phyloP scores from a whole-genome alignment of 2,113 vertebrate genomes.

The Oncorhynchus gorbuscha region DNA sequence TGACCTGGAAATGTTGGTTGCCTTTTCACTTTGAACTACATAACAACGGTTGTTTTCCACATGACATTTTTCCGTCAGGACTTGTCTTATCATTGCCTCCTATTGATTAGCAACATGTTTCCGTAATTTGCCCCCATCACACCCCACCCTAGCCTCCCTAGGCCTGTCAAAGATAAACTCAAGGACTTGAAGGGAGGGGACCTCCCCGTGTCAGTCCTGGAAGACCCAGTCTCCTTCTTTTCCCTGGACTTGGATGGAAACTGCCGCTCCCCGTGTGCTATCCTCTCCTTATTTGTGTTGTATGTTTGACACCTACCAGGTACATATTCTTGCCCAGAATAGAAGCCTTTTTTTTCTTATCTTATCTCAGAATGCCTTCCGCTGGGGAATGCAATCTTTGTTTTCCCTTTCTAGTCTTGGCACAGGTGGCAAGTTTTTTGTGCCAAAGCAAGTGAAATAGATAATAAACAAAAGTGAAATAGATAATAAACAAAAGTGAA shows the following conservation, averaged over 20 bases:
- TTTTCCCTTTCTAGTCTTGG: not conserved
- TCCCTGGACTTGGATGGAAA: too few relatives aligned
- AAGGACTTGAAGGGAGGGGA: not conserved
- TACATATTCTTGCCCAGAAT: not conserved
- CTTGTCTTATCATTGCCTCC: not conserved
- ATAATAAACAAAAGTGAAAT: too few relatives aligned
- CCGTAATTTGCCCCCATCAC: not conserved
- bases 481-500: too few relatives aligned
- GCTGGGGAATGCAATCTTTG: too few relatives aligned
- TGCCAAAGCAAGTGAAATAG: too few relatives aligned
- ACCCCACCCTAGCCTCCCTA: not conserved
- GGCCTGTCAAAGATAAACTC: not conserved
- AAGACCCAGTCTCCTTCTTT: too few relatives aligned
- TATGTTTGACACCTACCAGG: not conserved
- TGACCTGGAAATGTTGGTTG: not conserved
- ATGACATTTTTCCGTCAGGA: not conserved
- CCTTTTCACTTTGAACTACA: not conserved
- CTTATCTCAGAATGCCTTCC: constrained; percentile 3
- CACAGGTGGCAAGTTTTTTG: not conserved
- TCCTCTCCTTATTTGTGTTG: too few relatives aligned
- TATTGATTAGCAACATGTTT: not conserved
- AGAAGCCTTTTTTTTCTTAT: constrained; percentile 7
- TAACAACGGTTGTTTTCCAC: too few relatives aligned
- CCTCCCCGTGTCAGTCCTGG: not conserved
- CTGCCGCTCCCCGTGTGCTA: too few relatives aligned